Evolutionary conservation across 2,113 vertebrate species (phyloP), one percentile per base, ranked within the genome.

Genomic region (Euleptes europaea): DNA sequence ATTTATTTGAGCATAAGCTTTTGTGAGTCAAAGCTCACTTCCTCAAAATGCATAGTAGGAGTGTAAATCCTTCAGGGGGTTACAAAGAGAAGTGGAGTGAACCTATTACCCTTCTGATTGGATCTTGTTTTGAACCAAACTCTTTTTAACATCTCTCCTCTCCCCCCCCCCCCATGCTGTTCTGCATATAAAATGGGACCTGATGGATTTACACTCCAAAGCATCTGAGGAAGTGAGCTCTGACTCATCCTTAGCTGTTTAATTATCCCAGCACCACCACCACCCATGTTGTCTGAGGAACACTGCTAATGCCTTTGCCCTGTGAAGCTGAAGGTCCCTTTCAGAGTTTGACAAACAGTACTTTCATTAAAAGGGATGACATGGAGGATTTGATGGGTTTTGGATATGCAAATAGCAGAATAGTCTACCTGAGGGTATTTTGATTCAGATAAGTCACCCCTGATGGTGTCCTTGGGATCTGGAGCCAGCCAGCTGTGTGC

Each of bases 401-500:
- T 44, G 63, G 10, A 81, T 82, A 67, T 81, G 84, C 63, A 81
- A 28, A 17, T 40, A 33, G 35, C 60, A n/a, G 60, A 79, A 14
- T 80, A 65, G 70, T 85, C 78, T 81, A 1, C 26, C 80, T 8
- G 67, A 51, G 81, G 65, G 70, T 75, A 17, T 79, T 91, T 84
- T 40, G 78, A 17, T 79, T 84, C 26, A 86, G 82, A 89, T 84
- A 80, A 85, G 73, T 83, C 84, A 33, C 78, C 63, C 72, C 84
- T 65, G 42, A 12, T 40, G 3, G 60, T 83, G 84, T 28, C 71
- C 85, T 84, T 88, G 87, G 83, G 89, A 84, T 44, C 65, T 63
- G 60, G 63, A 84, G 26, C 69, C 66, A 85, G 31, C 76, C n/a
- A 0, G 0, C 0, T 44, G 3, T 73, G 28, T 35, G 13, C 44